A percentile compares a stretch with the other conserved stretches of the same genome.
These are phyloP conservation scores for Orchesella flavescens DNA, from an alignment of 2,888 invertebrate genomes.

Conservation along the genomic window DNA sequence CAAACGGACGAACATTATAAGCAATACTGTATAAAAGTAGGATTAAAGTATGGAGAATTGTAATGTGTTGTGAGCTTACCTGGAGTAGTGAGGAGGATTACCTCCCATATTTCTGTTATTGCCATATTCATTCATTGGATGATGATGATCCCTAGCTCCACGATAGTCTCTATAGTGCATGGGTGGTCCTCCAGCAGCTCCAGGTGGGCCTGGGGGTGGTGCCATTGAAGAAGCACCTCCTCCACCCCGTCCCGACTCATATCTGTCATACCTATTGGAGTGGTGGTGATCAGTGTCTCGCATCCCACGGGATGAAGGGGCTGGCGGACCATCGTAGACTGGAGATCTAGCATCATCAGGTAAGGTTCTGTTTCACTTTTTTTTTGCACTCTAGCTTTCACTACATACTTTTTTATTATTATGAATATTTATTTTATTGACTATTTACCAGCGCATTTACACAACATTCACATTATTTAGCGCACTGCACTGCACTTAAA, in stretches of 20 bases:
- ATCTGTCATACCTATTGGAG: conserved; percentile 62
- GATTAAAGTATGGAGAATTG: too few species aligned
- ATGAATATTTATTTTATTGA: neutral
- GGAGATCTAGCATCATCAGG: conserved; percentile 40
- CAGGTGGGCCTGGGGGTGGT: conserved; percentile 46
- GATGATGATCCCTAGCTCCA: conserved; percentile 54
- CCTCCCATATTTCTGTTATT: conserved; percentile 38
- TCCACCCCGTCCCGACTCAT: conserved; percentile 27
- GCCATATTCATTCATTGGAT: conserved; percentile 50
- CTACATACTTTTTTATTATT: neutral
- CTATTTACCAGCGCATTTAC: neutral
- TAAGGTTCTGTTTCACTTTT: neutral
- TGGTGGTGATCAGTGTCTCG: conserved; percentile 59
- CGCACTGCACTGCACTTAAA: conserved; percentile 9
- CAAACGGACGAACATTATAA: too few species aligned
- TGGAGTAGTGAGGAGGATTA: conserved; percentile 50
- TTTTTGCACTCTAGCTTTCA: neutral
- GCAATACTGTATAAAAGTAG: too few species aligned
- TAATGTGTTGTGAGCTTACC: too few species aligned
- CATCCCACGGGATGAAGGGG: conserved; percentile 32
- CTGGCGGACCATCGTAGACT: conserved; percentile 53
- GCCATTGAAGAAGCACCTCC: conserved; percentile 38
- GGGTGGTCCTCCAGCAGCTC: conserved; percentile 13
- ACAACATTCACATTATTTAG: neutral
- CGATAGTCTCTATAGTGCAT: conserved; percentile 42